Conservation (phyloP, 2,888 invertebrate genomes). For the Drosophila anceps region DNA sequence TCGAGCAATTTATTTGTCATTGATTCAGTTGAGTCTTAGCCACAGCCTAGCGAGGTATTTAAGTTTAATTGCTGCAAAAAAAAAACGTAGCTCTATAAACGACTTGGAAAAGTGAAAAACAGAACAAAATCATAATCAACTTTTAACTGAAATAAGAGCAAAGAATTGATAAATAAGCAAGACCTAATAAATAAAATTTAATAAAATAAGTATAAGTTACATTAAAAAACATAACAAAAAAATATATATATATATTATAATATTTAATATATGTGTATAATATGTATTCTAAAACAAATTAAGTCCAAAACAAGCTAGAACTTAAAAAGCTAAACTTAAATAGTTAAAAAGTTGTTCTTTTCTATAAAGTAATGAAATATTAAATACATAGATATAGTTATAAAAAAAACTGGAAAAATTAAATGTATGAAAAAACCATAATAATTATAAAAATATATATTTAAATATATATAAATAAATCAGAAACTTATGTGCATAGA, state of each 20-base stretch:
- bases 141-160: neutral
- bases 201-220: no score
- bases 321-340: no score
- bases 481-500: neutral
- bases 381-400: neutral
- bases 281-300: no score
- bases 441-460: neutral
- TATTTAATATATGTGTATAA: no score
- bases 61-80: neutral
- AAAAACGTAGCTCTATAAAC: neutral
- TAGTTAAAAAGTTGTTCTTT: no score
- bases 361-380: neutral
- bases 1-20: conserved; percentile 4
- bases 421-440: neutral
- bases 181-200: neutral
- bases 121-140: no score
- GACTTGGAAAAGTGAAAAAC: neutral
- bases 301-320: no score
- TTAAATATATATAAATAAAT: neutral
- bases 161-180: no score
- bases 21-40: conserved; percentile 43
- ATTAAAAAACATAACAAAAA: no score
- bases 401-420: no score
- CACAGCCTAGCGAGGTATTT: conserved; percentile 24
- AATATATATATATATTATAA: no score